Conservation (phyloP, 2,797 vertebrate species). For the Carduelis carduelis region DNA sequence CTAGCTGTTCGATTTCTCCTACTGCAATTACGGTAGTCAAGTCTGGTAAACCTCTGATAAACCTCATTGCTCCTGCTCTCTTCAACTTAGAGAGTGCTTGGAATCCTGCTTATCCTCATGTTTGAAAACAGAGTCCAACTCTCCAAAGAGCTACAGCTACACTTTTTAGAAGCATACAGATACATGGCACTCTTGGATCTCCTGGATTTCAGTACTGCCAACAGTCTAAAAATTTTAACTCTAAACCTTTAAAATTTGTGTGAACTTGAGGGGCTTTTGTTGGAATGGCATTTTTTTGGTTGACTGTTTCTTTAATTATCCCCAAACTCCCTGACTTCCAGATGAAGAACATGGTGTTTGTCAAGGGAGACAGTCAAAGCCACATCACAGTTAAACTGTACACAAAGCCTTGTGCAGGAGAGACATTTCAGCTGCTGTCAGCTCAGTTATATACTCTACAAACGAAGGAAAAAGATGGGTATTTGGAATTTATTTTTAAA, state of each 20-base stretch:
- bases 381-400: not conserved
- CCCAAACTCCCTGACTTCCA: not conserved
- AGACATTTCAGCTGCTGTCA: not conserved
- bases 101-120: not conserved
- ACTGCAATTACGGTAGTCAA: not conserved
- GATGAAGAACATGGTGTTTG: not conserved
- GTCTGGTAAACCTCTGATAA: not conserved
- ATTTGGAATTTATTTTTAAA: not conserved
- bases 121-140: not conserved
- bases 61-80: not conserved
- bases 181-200: not conserved
- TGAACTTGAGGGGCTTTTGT: not conserved
- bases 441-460: not conserved
- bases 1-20: not conserved
- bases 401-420: not conserved
- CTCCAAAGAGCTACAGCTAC: not conserved
- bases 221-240: not conserved
- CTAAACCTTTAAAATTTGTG: not conserved
- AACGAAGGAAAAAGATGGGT: not conserved
- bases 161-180: not conserved
- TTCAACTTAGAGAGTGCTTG: not conserved
- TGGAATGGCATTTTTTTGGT: not conserved
- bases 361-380: not conserved
- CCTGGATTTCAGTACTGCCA: not conserved
- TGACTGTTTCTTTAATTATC: not conserved